A percentile compares a stretch with the other conserved stretches of the same genome.
Conservation (phyloP, 2,888 invertebrate genomes). For the Agrochola macilenta region DNA sequence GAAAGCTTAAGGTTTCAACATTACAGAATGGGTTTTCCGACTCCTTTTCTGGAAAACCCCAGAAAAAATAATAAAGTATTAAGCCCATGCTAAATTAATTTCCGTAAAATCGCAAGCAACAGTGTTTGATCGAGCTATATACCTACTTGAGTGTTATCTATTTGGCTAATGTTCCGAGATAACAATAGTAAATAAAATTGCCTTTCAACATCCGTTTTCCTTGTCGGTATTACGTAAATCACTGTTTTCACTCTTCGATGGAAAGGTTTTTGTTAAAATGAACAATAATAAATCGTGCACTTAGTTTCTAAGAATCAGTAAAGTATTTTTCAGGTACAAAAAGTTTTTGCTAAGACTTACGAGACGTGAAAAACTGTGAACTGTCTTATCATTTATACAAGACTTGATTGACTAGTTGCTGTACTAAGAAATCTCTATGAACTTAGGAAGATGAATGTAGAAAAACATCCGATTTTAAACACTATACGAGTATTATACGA, state of each 20-base stretch:
- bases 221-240: conserved; percentile 42
- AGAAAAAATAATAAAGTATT: background rate
- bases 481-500: conserved; percentile 23
- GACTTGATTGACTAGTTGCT: conserved; percentile 36
- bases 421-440: conserved; percentile 47
- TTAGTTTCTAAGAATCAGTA: conserved; percentile 25
- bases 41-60: background rate
- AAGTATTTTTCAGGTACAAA: conserved; percentile 27
- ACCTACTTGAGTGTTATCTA: conserved; percentile 43
- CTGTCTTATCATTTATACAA: conserved; percentile 48
- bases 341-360: conserved; percentile 32
- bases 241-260: conserved; percentile 19
- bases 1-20: background rate
- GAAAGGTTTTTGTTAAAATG: conserved; percentile 26
- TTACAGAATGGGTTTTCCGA: background rate
- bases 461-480: conserved; percentile 67
- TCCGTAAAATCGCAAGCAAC: conserved; percentile 29
- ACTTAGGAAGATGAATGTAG: conserved; percentile 60
- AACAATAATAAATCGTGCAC: conserved; percentile 32
- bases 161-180: conserved; percentile 47
- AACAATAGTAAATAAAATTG: conserved; percentile 49
- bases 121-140: conserved; percentile 31
- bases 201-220: conserved; percentile 56
- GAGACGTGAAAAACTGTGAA: conserved; percentile 34
- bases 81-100: conserved; percentile 27